Evolutionary conservation across 2,113 vertebrate genomes (phyloP), one percentile per base, ranked within the genome.

Genomic region (Trichomycterus rosablanca): DNA sequence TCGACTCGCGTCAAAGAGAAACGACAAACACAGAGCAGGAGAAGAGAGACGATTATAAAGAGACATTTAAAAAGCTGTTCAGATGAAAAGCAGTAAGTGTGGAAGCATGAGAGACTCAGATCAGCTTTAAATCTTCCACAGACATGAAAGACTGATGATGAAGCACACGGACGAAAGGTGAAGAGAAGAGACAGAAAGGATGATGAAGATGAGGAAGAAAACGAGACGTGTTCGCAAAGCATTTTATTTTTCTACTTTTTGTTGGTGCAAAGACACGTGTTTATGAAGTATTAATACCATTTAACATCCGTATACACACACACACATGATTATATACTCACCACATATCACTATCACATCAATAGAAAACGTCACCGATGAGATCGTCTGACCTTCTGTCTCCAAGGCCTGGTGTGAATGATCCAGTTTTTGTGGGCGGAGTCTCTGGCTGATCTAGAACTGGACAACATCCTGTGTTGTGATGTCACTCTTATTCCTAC

Each of bases 161-260:
- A 74, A 66, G 72, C 71, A 76, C 49, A 78, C 65, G 67, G 70
- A 74, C 59, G 75, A 66, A 78, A 64, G 50, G 34, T 54, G 18
- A 28, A 12, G 34, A 39, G 5, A 12, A 30, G 32, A 37, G 22
- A 16, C 18, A 10, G 49, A 34, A 26, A 19, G 12, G 5, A 16
- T 39, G 15, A 37, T 43, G 52, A 24, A 42, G 37, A 58, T 5
- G 2, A 23, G 22, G 50, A n/a, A 45, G 19, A 45, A 28, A 19
- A 32, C 32, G n/a, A 26, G 35, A 76, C 78, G 72, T 82, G 82
- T 82, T 77, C 80, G 81, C 78, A 83, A 83, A 84, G 83, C 81
- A 75, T 84, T 85, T 85, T 87, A 86, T 86, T 87, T 87, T 87
- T 87, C 81, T 87, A 87, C 84, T 79, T 83, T 87, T 68, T 83